phyloP scores from a whole-genome alignment of 1,140 invertebrate species.

The Trichonephila clavata region DNA sequence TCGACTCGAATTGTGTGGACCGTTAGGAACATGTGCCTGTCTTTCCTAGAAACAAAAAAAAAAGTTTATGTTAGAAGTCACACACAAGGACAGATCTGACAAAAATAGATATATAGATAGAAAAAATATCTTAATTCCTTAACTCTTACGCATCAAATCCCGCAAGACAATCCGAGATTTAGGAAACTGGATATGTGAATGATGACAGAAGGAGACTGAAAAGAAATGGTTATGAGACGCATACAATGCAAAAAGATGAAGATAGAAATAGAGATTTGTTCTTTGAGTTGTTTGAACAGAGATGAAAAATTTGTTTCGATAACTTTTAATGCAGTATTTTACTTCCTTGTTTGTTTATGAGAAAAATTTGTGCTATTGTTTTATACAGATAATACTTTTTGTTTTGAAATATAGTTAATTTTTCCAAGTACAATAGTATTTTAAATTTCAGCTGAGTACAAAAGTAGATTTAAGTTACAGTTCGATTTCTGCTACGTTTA shows the following conservation, averaged over 20 bases:
- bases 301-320: background rate
- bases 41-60: background rate
- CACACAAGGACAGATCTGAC: background rate
- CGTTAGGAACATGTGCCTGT: background rate
- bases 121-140: background rate
- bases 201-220: background rate
- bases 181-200: background rate
- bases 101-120: background rate
- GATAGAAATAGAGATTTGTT: background rate
- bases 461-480: too few species aligned
- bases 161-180: background rate
- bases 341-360: too few species aligned
- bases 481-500: too few species aligned
- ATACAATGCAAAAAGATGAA: background rate
- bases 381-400: too few species aligned
- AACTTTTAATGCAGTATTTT: too few species aligned
- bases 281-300: background rate
- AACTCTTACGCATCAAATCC: background rate
- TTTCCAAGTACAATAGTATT: too few species aligned
- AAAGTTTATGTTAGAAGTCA: background rate
- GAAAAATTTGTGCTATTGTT: too few species aligned
- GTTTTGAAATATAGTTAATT: too few species aligned
- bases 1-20: background rate
- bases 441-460: too few species aligned
- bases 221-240: background rate